Percentiles rank a stretch among this genome's conserved stretches.
These are phyloP conservation scores for Fukomys damarensis DNA, from an alignment of 2,113 vertebrate genomes.

Conservation along the genomic window DNA sequence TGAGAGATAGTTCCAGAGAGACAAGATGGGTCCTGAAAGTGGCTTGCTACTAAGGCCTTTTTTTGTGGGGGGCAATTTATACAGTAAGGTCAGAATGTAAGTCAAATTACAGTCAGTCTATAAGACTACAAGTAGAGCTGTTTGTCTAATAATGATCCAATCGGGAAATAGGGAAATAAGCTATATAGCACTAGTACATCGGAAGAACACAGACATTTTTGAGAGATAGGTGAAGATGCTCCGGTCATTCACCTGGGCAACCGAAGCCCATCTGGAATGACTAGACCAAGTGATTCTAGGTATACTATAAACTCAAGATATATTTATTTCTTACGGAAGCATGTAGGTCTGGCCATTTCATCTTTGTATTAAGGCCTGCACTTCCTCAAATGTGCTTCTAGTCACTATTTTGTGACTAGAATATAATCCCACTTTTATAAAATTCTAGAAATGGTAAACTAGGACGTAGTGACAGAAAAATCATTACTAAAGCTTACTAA, in stretches of 20 bases:
- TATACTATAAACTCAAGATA: too few species aligned
- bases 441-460: not conserved
- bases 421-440: not conserved
- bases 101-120: not conserved
- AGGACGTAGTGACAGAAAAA: not conserved
- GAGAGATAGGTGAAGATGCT: not conserved
- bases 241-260: not conserved
- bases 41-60: not conserved
- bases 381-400: not conserved
- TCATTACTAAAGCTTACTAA: not conserved
- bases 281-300: not conserved
- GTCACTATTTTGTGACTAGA: too few species aligned
- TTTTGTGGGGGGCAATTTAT: not conserved
- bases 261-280: not conserved
- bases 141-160: not conserved
- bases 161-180: not conserved
- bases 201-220: not conserved
- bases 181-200: not conserved
- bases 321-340: too few species aligned
- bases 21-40: not conserved
- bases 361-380: not conserved
- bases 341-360: not conserved
- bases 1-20: not conserved
- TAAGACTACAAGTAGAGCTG: not conserved
- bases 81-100: not conserved